A percentile compares a stretch with the other conserved stretches of the same genome.
Conservation (phyloP, 1,140 invertebrate genomes). For the Lordiphosa mommai region DNA sequence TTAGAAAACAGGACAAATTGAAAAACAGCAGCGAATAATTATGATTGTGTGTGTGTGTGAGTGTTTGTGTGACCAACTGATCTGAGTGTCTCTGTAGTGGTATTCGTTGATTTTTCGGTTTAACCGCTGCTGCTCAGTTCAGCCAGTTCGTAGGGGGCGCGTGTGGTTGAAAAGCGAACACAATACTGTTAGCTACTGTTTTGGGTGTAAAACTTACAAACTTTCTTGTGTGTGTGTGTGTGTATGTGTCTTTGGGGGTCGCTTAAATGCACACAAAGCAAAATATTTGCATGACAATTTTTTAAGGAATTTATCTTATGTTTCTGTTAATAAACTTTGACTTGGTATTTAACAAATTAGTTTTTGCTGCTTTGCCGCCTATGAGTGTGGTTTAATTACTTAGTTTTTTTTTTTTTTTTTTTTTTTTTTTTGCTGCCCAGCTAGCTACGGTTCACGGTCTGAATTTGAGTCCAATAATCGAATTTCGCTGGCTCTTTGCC, state of each 20-base stretch:
- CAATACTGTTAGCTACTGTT: constrained; percentile 64
- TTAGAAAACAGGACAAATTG: constrained; percentile 54
- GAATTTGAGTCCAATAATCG: neutral
- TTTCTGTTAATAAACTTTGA: constrained; percentile 68
- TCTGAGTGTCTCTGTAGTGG: neutral
- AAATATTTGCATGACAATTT: constrained; percentile 60
- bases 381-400: constrained; percentile 1
- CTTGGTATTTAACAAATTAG: constrained; percentile 63
- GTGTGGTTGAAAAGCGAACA: constrained; percentile 49
- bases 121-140: constrained; percentile 20
- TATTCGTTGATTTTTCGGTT: constrained; percentile 25
- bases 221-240: constrained; percentile 59
- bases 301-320: constrained; percentile 26
- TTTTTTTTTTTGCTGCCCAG: neutral
- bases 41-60: constrained; percentile 13
- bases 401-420: constrained; percentile 10
- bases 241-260: constrained; percentile 23
- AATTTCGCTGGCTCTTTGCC: constrained; percentile 12
- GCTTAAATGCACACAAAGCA: constrained; percentile 72
- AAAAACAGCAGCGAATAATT: constrained; percentile 60
- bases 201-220: constrained; percentile 73
- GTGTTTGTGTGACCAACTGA: constrained; percentile 33
- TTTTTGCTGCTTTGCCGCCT: constrained; percentile 15
- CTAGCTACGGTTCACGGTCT: neutral
- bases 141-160: constrained; percentile 10